Percentiles rank a stretch among this genome's conserved stretches.
Evolutionary conservation across 2,113 vertebrate genomes (phyloP).

Genomic region (Prolemur simus): DNA sequence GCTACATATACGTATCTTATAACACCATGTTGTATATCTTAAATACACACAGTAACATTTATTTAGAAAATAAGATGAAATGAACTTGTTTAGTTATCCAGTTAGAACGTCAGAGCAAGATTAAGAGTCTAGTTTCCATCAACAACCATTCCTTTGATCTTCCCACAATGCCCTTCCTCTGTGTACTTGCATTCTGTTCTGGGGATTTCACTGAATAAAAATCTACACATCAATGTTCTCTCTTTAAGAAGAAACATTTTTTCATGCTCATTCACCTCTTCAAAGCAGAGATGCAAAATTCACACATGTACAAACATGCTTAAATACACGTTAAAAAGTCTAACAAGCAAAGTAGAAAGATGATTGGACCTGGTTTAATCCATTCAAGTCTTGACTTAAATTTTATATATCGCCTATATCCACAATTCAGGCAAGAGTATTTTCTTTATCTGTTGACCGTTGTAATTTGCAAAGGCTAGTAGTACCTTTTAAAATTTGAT

Average conservation of each 20-base stretch:
- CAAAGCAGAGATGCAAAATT: not conserved
- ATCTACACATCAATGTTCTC: not conserved
- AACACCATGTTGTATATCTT: not conserved
- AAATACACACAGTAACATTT: not conserved
- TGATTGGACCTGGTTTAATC: not conserved
- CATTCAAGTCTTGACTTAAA: not conserved
- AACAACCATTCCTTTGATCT: not conserved
- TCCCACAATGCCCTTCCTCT: not conserved
- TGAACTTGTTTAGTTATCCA: not conserved
- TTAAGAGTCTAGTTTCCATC: not conserved
- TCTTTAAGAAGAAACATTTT: slow-evolving; percentile 19
- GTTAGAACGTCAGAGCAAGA: not conserved
- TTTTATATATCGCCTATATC: not conserved
- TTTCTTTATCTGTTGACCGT: not conserved
- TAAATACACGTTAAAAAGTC: not conserved
- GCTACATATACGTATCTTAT: not conserved
- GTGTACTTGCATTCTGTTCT: not conserved
- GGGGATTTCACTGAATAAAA: not conserved
- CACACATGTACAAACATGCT: not conserved
- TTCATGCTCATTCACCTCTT: not conserved
- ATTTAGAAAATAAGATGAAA: not conserved
- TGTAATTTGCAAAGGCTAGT: not conserved
- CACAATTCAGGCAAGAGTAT: not conserved
- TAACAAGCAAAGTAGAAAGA: not conserved
- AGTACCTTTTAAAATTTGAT: not conserved